Conservation (phyloP, 1,140 invertebrate species). For the Brachionus rubens region DNA sequence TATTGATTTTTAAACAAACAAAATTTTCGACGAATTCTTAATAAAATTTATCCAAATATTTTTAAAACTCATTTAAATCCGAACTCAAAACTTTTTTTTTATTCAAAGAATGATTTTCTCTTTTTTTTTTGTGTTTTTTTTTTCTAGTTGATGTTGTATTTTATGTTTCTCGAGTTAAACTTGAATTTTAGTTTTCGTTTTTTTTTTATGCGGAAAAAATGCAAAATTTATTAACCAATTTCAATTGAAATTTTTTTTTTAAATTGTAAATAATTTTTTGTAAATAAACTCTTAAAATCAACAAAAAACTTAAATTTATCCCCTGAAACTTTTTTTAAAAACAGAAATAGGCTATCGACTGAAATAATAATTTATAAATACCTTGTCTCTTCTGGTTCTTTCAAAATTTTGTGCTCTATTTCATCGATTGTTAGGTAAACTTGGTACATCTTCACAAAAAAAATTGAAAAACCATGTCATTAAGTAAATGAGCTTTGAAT, state of each 20-base stretch:
- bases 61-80: no score
- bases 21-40: no score
- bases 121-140: no score
- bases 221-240: background rate
- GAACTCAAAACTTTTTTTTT: no score
- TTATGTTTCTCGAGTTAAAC: no score
- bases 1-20: background rate
- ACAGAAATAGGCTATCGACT: background rate
- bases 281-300: background rate
- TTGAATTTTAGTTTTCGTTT: background rate
- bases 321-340: background rate
- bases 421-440: conserved; percentile 35
- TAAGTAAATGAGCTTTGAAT: no score
- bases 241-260: background rate
- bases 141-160: no score
- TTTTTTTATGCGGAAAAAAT: background rate
- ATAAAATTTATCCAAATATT: no score
- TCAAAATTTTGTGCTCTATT: conserved; percentile 44
- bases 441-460: conserved; percentile 34
- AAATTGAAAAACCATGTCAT: no score
- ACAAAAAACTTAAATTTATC: background rate
- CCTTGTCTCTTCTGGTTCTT: conserved; percentile 35
- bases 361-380: background rate
- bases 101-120: no score
- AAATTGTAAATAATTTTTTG: background rate